Evolutionary conservation across 2,113 vertebrate species (phyloP), one percentile per base, ranked within the genome.

Genomic region (Labrus mixtus): DNA sequence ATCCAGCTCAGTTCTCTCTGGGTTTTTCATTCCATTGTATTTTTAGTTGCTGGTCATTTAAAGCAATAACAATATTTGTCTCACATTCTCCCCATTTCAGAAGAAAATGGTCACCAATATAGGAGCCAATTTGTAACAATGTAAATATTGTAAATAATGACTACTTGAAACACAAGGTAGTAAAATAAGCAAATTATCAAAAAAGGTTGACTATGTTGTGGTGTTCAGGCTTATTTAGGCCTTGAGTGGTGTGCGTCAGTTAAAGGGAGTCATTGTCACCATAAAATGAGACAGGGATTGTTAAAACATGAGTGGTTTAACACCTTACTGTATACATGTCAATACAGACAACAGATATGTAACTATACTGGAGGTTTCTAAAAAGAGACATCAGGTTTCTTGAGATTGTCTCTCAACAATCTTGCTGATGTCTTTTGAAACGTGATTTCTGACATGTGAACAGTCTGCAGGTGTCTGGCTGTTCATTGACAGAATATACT

Each of bases 401-500:
- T 8, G 25, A 33, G 62, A 23, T 45, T 22, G 25, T 56, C 36
- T 51, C 36, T 37, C n/a, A n/a, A 51, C 0, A 37, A 7, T 48
- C 20, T 23, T 53, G 58, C 16, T 72, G 41, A 60, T 61, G 9
- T 54, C 33, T 37, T 15, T 36, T 13, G 23, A 76, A 67, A 84
- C 19, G 4, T 68, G 69, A 17, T 59, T 67, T 61, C 23, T 23
- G 36, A 23, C 73, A 57, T 16, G 51, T 82, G 66, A 72, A 22
- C 10, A 0, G 33, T 20, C 16, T n/a, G 8, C 3, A n/a, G 20
- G 11, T 4, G 8, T 3, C 17, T 41, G 55, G 61, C 22, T 62
- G 76, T 66, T 85, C 16, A 83, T 70, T 80, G 55, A 80, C 68
- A 72, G 56, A 54, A 19, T 6, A 63, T 60, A 51, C 19, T 25